Base-by-base conservation (phyloP, 2,888 invertebrate species). In the Digitonthophagus gazella region DNA sequence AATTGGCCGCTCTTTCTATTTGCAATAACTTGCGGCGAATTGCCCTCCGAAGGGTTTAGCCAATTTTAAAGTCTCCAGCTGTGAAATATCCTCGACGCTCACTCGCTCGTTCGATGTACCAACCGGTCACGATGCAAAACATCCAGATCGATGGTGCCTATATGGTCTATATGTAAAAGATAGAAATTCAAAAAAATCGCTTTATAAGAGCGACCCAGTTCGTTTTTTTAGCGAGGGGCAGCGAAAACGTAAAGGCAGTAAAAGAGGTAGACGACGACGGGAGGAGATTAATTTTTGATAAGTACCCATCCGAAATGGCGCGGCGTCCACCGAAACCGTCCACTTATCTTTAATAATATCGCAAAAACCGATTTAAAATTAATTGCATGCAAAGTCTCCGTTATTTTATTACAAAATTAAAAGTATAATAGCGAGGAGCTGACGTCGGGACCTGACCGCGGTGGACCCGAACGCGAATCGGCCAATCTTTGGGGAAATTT, bases 341-440 rank as follows among this genome's bases (percentile, higher is more conserved):
- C 81, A 81, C 80, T 82, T 81, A 82, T 81, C 82, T 81, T 80
- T 80, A 80, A 81, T 81, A 80, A 80, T 80, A 82, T 82, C 81
- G 80, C 79, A 77, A 78, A 81, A 81, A 80, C 79, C 79, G 28
- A 81, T 81, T 82, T 80, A 81, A 81, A 81, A 82, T 81, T 82
- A 82, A 82, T 82, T 80, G 81, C 81, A 78, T 77, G 76, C 75
- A 78, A 74, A 76, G 76, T 75, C 74, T 78, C 77, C 78, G 79
- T 79, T 80, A 80, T 79, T 79, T 80, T 81, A 81, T 80, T 80
- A 80, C 79, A 78, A 80, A 80, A 80, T 80, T 80, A 80, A 80
- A 71, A 71, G 63, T 66, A 69, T 71, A 71, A 71, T 71, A 28
- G 44, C 56, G 28, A 22, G 58, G 57, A 56, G 58, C 44, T 28